Conservation (phyloP, 2,113 vertebrate genomes). For the Dasyprocta punctata region DNA sequence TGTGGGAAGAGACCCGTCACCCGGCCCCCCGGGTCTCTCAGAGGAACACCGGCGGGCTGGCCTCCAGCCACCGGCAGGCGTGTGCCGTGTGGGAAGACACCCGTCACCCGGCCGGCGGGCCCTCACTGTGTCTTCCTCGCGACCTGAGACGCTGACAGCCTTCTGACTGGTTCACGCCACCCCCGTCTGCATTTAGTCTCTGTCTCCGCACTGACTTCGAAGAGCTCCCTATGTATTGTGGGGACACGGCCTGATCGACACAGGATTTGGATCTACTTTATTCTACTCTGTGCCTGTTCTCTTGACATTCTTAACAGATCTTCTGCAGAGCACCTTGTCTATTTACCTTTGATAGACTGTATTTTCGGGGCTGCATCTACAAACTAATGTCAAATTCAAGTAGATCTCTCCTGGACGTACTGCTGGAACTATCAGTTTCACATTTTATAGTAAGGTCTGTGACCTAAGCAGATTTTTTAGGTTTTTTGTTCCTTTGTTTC, state of each 20-base stretch:
- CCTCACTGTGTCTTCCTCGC: not conserved
- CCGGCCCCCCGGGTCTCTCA: too few species aligned
- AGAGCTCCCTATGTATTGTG: too few species aligned
- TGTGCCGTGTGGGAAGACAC: too few species aligned
- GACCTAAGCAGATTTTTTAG: not conserved
- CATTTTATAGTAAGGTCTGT: not conserved
- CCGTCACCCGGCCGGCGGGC: not conserved
- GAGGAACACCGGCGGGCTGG: too few species aligned
- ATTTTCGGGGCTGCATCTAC: not conserved
- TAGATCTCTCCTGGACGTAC: not conserved
- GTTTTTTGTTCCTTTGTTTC: not conserved
- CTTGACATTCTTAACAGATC: too few species aligned
- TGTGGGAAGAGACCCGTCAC: too few species aligned
- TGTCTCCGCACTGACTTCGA: not conserved
- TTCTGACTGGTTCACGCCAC: rapidly evolving
- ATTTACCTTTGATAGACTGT: not conserved
- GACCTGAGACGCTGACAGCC: rapidly evolving
- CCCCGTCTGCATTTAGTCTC: too few species aligned
- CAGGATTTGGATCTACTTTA: too few species aligned
- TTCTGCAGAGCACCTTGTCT: not conserved
- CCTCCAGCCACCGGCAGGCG: too few species aligned
- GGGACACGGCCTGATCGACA: not conserved
- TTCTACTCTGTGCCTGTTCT: not conserved
- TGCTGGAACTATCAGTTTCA: not conserved
- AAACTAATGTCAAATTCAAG: not conserved